Evolutionary conservation across 1,140 invertebrate species (phyloP), one percentile per base, ranked within the genome.

Genomic region (Bombus pascuorum): DNA sequence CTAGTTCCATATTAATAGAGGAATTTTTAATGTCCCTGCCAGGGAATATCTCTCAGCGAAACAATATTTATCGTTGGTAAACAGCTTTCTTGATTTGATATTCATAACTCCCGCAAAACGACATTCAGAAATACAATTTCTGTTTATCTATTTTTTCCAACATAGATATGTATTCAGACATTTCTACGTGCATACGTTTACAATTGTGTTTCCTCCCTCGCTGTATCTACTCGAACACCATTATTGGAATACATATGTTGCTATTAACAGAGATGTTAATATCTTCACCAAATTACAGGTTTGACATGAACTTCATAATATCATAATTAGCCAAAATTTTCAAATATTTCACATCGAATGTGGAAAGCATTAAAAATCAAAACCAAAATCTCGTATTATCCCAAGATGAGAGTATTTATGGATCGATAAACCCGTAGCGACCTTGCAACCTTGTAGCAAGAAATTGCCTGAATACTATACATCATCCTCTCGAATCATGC

Each of bases 61-160:
- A 32, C 42, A 47, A 74, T 72, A 72, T 74, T 77, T 77, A 39
- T 77, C n/a, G 53, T 62, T 42, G 53, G 53, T 77, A 77, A 77
- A 59, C 34, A 59, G n/a, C 28, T 34, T 8, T 62, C 53, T 59
- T 39, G 28, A 77, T 62, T 42, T 32, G 34, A 59, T 77, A 77
- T 77, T 77, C 37, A 77, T 77, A 77, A 37, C 53, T 25, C 12
- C 1, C 1, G 53, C 37, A 18, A 47, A 32, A 57, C 25, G 39
- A 39, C 53, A 39, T 77, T 77, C 75, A 62, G 75, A 77, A 59
- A 77, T 47, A 77, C 25, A 39, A 77, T 77, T 47, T 44, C 42
- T 47, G 28, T 39, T 28, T 47, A 28, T 15, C 34, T 62, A 28
- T 77, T 62, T 77, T 59, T 57, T 62, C 53, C 13, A 59, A 76